Evolutionary conservation across 2,113 vertebrate species (phyloP), one percentile per base, ranked within the genome.

Genomic region (Merops nubicus): DNA sequence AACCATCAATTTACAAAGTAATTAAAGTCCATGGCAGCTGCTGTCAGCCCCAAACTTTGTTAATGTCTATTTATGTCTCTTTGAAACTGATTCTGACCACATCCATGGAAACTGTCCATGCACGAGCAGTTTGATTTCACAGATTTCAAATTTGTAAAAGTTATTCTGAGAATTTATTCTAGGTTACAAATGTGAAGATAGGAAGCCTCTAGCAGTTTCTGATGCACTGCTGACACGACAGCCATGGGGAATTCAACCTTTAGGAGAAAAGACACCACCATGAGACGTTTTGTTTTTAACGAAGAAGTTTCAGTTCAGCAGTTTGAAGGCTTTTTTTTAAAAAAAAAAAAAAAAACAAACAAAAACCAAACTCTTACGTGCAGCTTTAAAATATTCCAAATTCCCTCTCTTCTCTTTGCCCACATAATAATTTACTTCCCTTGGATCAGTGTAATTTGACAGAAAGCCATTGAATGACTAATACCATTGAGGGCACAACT

Each of bases 361-460:
- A n/a, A n/a, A n/a, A n/a, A n/a, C n/a, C n/a, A n/a, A n/a, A n/a
- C 4, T 76, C 9, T 50, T 51, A 42, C 7, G 16, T 1, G 1
- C 20, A 64, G 11, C 19, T 76, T 62, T 79, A 67, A 84, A 84
- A 88, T 47, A 42, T 72, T 76, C 31, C 2, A 9, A 36, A 51
- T 65, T 86, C 8, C 7, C 22, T 15, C 17, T 79, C 16, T 56
- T 92, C 7, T 45, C 43, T 82, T 94, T 64, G 16, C 28, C 36
- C 18, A 31, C 14, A 9, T 64, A 65, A 65, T 82, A 20, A 56
- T 89, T 89, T 6, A 22, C 9, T 50, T 81, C 10, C 22, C 50
- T 73, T 40, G 80, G 76, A 76, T 12, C 38, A 70, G 42, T 48
- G 42, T 11, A 34, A 15, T 69, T 64, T 57, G 63, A 34, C 20